These are phyloP conservation scores for Holocentrus rufus DNA, from an alignment of 2,797 vertebrate genomes.

Conservation along the genomic window DNA sequence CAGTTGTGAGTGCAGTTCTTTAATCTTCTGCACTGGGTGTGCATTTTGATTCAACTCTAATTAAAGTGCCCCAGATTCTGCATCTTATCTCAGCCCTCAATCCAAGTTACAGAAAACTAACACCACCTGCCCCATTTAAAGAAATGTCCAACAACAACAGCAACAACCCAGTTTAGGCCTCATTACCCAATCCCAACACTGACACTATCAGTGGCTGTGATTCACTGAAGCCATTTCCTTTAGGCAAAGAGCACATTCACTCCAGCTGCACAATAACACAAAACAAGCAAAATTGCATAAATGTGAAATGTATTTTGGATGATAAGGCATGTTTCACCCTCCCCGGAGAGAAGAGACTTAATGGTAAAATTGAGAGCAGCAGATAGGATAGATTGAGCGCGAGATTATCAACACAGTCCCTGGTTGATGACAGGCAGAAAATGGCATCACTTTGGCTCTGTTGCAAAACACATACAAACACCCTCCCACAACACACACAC, in stretches of 20 bases:
- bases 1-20: constrained; percentile 11
- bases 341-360: constrained; percentile 58
- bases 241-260: constrained; percentile 39
- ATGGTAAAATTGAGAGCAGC: constrained; percentile 72
- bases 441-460: constrained; percentile 70
- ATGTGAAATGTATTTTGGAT: constrained; percentile 71
- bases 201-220: constrained; percentile 47
- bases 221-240: constrained; percentile 46
- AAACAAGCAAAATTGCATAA: constrained; percentile 67
- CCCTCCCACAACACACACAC: constrained; percentile 20
- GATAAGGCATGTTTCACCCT: constrained; percentile 64
- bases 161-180: constrained; percentile 29
- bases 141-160: constrained; percentile 34
- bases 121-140: constrained; percentile 39
- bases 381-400: constrained; percentile 65
- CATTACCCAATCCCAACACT: constrained; percentile 52
- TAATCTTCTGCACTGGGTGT: constrained; percentile 10
- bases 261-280: constrained; percentile 51
- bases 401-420: constrained; percentile 67
- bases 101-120: constrained; percentile 38
- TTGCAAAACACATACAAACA: constrained; percentile 68
- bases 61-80: constrained; percentile 45
- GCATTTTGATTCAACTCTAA: constrained; percentile 32
- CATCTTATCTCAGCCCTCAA: constrained; percentile 41
- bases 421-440: constrained; percentile 72